Conservation (phyloP, 2,113 vertebrate genomes). For the Myotis brandtii region DNA sequence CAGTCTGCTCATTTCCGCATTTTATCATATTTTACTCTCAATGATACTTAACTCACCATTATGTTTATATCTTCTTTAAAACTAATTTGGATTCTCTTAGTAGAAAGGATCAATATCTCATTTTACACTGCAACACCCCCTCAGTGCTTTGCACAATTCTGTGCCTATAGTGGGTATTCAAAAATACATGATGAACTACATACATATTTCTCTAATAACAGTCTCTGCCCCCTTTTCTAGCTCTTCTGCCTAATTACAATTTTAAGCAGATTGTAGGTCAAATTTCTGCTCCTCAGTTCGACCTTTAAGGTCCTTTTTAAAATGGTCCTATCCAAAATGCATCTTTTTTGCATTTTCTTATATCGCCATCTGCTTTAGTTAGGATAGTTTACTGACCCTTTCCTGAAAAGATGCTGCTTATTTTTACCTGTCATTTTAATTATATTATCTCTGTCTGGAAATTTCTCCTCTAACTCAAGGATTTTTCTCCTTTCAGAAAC, state of each 20-base stretch:
- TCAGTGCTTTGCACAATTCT: neutral
- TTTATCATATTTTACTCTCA: neutral
- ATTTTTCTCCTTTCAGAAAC: neutral
- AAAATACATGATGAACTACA: neutral
- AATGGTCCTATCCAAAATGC: neutral
- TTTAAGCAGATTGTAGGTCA: neutral
- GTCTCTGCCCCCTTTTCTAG: neutral
- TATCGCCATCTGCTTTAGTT: neutral
- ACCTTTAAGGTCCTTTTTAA: neutral
- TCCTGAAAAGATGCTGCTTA: neutral
- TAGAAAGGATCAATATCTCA: neutral
- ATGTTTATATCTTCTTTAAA: neutral
- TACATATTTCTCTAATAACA: neutral
- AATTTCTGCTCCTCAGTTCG: neutral
- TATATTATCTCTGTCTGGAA: neutral
- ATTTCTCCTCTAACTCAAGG: neutral
- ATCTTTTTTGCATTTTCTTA: constrained; percentile 15
- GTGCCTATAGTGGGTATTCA: neutral
- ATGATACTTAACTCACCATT: neutral
- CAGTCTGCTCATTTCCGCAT: neutral
- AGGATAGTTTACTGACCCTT: neutral
- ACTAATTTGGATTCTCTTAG: neutral
- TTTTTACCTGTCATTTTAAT: constrained; percentile 30
- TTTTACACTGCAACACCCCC: neutral
- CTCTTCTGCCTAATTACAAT: neutral